phyloP scores from a whole-genome alignment of 2,888 invertebrate species.

The Xestia sexstrigata region DNA sequence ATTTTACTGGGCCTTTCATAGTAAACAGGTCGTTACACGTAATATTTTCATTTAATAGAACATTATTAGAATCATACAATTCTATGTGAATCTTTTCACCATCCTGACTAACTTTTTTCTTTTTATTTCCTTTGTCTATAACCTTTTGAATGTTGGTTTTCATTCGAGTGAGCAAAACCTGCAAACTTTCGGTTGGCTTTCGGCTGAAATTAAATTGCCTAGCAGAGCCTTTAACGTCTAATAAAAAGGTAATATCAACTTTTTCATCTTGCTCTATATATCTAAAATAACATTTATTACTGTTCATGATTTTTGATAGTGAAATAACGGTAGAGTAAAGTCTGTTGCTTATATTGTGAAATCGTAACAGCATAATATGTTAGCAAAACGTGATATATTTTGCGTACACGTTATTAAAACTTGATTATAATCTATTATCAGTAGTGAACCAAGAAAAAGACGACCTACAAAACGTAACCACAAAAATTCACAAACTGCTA shows the following conservation, averaged over 20 bases:
- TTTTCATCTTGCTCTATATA: conserved; percentile 78
- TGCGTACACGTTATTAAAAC: not conserved
- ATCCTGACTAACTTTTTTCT: conserved; percentile 66
- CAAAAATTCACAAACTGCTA: not conserved
- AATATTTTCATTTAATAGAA: conserved; percentile 71
- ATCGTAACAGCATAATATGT: conserved; percentile 71
- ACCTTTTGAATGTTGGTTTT: conserved; percentile 92
- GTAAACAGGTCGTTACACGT: conserved; percentile 81
- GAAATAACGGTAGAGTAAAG: conserved; percentile 76
- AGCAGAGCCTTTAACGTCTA: conserved; percentile 79
- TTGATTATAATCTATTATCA: not conserved
- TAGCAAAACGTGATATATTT: not conserved
- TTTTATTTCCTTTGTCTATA: conserved; percentile 86
- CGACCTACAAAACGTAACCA: not conserved
- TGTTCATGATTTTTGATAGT: conserved; percentile 79
- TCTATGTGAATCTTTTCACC: conserved; percentile 70
- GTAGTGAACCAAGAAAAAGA: not conserved
- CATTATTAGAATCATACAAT: conserved; percentile 72
- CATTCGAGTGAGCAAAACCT: conserved; percentile 91
- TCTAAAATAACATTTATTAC: conserved; percentile 85
- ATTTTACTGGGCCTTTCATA: conserved; percentile 79
- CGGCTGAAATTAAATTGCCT: conserved; percentile 94
- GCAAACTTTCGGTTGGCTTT: conserved; percentile 91
- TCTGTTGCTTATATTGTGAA: conserved; percentile 64
- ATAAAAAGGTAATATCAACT: conserved; percentile 83